These are phyloP conservation scores for Meriones unguiculatus DNA, from an alignment of 2,113 vertebrate species.

Conservation along the genomic window DNA sequence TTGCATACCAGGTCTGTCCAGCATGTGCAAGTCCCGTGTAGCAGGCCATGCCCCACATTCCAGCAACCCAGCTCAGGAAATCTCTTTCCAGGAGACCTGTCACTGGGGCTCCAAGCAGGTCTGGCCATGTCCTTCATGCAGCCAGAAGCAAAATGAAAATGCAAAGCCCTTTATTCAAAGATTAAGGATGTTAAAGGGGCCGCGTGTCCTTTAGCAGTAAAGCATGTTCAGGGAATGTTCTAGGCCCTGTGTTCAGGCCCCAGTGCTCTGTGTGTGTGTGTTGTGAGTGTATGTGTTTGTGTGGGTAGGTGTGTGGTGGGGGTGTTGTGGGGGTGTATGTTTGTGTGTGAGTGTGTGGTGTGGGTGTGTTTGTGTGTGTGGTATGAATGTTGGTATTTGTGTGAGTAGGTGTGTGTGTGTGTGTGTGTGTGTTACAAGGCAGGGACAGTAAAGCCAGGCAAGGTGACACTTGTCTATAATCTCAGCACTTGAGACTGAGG, in stretches of 20 bases:
- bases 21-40: background rate
- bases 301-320: background rate
- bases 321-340: too few relatives aligned
- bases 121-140: background rate
- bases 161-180: background rate
- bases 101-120: background rate
- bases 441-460: background rate
- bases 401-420: too few relatives aligned
- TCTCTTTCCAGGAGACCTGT: background rate
- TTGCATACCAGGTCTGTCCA: background rate
- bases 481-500: background rate
- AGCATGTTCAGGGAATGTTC: background rate
- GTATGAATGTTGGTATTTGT: too few relatives aligned
- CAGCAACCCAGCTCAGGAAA: background rate
- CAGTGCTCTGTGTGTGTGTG: background rate
- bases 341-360: too few relatives aligned
- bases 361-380: too few relatives aligned
- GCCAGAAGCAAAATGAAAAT: background rate
- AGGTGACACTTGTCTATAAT: background rate
- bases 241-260: background rate
- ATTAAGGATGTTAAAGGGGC: background rate
- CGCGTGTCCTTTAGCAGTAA: background rate
- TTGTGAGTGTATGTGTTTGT: background rate
- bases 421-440: background rate
- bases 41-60: rapidly evolving